phyloP scores from a whole-genome alignment of 2,888 invertebrate species.

The Pheosia gnoma region DNA sequence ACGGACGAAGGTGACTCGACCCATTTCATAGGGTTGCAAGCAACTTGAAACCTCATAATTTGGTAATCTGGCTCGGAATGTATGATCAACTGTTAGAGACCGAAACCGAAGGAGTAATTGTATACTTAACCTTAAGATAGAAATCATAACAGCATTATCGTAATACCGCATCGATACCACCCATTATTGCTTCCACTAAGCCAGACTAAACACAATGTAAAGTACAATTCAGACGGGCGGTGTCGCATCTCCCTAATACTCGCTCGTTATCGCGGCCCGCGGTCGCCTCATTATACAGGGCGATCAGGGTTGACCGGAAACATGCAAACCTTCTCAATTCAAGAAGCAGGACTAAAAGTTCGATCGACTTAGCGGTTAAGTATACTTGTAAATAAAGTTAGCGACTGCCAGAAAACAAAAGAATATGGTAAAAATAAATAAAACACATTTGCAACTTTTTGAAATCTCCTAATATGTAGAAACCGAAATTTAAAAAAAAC shows the following conservation, averaged over 20 bases:
- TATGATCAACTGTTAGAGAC: too few relatives aligned
- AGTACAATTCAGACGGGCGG: conserved; percentile 23
- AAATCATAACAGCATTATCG: too few relatives aligned
- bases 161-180: not conserved
- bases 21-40: too few relatives aligned
- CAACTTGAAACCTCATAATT: too few relatives aligned
- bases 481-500: not conserved
- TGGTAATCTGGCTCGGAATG: too few relatives aligned
- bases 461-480: too few relatives aligned
- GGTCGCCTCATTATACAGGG: conserved; percentile 61
- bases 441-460: not conserved
- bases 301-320: conserved; percentile 18
- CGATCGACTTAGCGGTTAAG: too few relatives aligned
- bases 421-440: not conserved
- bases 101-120: too few relatives aligned
- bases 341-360: not conserved
- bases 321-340: not conserved
- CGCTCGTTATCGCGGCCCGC: conserved; percentile 43
- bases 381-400: too few relatives aligned
- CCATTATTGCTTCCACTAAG: conserved; percentile 16
- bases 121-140: too few relatives aligned
- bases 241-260: conserved; percentile 49
- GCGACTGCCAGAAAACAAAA: not conserved
- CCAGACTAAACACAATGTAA: conserved; percentile 19
- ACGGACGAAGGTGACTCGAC: too few relatives aligned